phyloP scores from a whole-genome alignment of 2,797 vertebrate species.

The Xerus rutilus region DNA sequence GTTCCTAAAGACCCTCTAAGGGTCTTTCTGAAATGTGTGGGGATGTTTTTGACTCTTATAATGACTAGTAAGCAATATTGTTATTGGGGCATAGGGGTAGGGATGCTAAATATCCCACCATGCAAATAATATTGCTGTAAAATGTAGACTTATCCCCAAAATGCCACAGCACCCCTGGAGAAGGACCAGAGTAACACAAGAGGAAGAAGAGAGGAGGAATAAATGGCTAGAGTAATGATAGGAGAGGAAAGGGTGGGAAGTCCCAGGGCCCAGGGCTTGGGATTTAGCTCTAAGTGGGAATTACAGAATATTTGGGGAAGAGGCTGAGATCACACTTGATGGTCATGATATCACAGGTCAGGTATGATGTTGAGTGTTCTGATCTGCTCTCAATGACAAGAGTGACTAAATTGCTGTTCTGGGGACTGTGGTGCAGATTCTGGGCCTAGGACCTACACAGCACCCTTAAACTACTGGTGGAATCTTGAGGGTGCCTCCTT shows the following conservation, averaged over 20 bases:
- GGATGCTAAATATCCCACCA: not conserved
- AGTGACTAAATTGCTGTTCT: not conserved
- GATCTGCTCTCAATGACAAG: not conserved
- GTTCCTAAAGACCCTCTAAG: slow-evolving; percentile 19
- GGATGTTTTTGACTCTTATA: not conserved
- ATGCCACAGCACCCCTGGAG: not conserved
- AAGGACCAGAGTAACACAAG: not conserved
- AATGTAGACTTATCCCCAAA: not conserved
- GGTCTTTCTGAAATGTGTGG: slow-evolving; percentile 44
- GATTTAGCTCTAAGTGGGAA: not conserved
- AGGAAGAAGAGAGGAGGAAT: not conserved
- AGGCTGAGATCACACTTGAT: not conserved
- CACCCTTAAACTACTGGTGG: not conserved
- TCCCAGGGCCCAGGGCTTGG: not conserved
- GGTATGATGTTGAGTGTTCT: not conserved
- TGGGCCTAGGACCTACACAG: not conserved
- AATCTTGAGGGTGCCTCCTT: not conserved
- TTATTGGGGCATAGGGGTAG: not conserved
- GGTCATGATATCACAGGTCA: not conserved
- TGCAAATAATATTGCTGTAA: not conserved
- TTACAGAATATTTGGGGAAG: not conserved
- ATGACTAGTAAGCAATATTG: not conserved
- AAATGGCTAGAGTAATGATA: not conserved
- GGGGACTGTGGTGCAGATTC: not conserved
- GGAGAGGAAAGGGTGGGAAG: not conserved